A percentile compares a stretch with the other conserved stretches of the same genome.
phyloP scores from a whole-genome alignment of 2,888 invertebrate genomes.

The Acleris literana region DNA sequence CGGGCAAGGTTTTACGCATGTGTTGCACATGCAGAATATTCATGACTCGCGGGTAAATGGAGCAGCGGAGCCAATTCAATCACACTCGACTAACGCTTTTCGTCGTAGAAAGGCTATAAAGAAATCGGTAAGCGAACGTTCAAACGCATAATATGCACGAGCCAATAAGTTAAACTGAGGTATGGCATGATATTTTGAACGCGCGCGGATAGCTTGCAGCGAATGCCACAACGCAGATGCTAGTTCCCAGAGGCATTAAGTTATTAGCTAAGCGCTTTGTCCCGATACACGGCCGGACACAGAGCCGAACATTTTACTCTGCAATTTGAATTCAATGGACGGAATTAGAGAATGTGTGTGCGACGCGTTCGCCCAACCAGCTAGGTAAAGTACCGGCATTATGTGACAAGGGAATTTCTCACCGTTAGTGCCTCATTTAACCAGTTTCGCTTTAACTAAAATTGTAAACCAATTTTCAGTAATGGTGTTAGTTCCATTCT shows the following conservation, averaged over 20 bases:
- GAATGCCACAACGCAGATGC: slow-evolving; percentile 54
- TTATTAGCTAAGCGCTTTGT: slow-evolving; percentile 75
- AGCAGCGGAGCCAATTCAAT: slow-evolving; percentile 51
- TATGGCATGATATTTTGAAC: slow-evolving; percentile 49
- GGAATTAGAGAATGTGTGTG: slow-evolving; percentile 70
- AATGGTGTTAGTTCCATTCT: neutral
- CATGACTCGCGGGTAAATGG: slow-evolving; percentile 61
- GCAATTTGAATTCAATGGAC: slow-evolving; percentile 81
- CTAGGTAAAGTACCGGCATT: slow-evolving; percentile 65
- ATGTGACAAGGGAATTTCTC: slow-evolving; percentile 62
- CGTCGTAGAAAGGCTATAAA: slow-evolving; percentile 46
- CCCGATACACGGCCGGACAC: slow-evolving; percentile 63
- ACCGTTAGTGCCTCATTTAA: slow-evolving; percentile 39
- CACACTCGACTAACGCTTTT: slow-evolving; percentile 42
- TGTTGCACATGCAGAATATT: slow-evolving; percentile 68
- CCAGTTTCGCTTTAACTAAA: neutral
- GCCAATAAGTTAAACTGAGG: slow-evolving; percentile 43
- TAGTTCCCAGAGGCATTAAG: slow-evolving; percentile 78
- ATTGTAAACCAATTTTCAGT: slow-evolving; percentile 1
- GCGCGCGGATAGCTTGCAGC: slow-evolving; percentile 45
- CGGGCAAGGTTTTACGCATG: slow-evolving; percentile 52
- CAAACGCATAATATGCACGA: slow-evolving; percentile 46
- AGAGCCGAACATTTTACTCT: slow-evolving; percentile 71
- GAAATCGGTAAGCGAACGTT: slow-evolving; percentile 45
- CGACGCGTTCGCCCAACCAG: slow-evolving; percentile 56